phyloP scores from a whole-genome alignment of 2,113 vertebrate genomes.

The Coptodon bakossiorum region DNA sequence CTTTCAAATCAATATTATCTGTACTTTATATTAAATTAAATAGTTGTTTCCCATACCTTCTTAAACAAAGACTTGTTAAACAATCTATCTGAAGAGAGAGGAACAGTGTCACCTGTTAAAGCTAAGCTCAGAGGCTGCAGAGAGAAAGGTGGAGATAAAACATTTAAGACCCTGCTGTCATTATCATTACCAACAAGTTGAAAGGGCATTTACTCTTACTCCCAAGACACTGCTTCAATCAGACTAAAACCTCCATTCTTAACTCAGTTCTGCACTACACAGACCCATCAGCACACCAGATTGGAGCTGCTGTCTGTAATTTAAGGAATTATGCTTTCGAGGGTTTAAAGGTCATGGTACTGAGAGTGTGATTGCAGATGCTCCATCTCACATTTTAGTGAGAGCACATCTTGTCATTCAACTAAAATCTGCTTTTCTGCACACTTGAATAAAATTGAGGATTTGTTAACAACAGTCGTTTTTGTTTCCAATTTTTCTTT shows the following conservation, averaged over 20 bases:
- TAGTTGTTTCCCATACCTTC: background rate
- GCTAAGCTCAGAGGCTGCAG: background rate
- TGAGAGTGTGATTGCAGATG: background rate
- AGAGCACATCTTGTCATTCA: background rate
- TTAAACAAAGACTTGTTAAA: background rate
- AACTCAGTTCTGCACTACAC: background rate
- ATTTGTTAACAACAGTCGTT: background rate
- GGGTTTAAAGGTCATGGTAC: background rate
- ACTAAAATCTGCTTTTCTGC: background rate
- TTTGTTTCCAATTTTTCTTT: background rate
- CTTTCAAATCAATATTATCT: background rate
- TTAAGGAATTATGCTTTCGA: background rate
- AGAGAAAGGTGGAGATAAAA: background rate
- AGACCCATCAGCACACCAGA: background rate
- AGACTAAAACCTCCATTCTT: conserved; percentile 2
- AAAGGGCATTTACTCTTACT: background rate
- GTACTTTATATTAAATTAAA: background rate
- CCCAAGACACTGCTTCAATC: background rate
- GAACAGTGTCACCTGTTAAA: background rate
- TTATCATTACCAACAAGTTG: background rate
- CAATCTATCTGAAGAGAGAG: background rate
- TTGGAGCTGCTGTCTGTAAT: background rate
- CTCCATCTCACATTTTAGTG: background rate
- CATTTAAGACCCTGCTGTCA: background rate
- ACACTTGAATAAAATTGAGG: background rate